Percentiles rank a stretch among this genome's conserved stretches.
Evolutionary conservation across 1,140 invertebrate genomes (phyloP).

Genomic region (Brachionus rubens): DNA sequence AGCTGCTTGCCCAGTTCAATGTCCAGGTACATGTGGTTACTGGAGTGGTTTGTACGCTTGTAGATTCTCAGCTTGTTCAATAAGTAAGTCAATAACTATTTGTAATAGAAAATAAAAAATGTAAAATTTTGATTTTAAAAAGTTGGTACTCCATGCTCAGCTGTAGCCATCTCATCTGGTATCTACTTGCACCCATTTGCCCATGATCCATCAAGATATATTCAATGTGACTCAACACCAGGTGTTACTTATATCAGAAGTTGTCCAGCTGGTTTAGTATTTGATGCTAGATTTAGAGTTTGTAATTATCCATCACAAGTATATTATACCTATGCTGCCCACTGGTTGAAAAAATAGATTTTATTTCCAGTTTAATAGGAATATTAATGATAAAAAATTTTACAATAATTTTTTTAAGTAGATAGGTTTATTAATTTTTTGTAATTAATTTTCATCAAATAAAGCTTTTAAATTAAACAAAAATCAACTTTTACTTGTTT

Average conservation of each 20-base stretch:
- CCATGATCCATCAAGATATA: conserved; percentile 28
- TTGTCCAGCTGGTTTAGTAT: conserved; percentile 36
- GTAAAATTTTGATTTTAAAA: neutral
- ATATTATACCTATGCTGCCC: conserved; percentile 27
- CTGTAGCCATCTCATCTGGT: neutral
- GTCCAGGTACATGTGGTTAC: conserved; percentile 32
- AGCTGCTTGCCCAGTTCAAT: conserved; percentile 22
- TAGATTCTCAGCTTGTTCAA: conserved; percentile 4
- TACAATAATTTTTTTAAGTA: too few species aligned
- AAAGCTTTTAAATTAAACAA: too few species aligned
- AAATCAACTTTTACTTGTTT: too few species aligned
- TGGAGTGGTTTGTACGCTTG: conserved; percentile 45
- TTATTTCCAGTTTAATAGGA: neutral
- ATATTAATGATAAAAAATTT: too few species aligned
- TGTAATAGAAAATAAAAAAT: neutral
- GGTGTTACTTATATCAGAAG: conserved; percentile 21
- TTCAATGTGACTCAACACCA: conserved; percentile 46
- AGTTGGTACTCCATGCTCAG: conserved; percentile 17
- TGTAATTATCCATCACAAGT: conserved; percentile 37
- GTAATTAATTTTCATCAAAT: too few species aligned
- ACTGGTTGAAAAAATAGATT: conserved; percentile 37
- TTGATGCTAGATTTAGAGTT: conserved; percentile 25
- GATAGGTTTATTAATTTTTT: too few species aligned
- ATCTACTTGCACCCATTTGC: conserved; percentile 28
- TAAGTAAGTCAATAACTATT: neutral